These are phyloP conservation scores for Phengaris alcon DNA, from an alignment of 2,888 invertebrate species.

Conservation along the genomic window DNA sequence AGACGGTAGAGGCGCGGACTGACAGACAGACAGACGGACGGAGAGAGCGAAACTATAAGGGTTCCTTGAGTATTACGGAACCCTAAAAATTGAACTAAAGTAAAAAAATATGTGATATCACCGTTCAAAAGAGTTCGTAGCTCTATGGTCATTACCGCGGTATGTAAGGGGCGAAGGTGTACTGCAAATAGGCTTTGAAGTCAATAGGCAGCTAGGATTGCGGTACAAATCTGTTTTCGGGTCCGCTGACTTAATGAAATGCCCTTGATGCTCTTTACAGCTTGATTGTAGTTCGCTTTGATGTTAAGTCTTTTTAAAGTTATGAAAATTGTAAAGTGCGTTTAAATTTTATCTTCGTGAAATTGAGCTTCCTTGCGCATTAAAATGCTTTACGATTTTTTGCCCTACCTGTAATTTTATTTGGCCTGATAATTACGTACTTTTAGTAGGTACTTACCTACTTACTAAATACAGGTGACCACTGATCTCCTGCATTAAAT, in stretches of 20 bases:
- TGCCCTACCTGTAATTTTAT: neutral
- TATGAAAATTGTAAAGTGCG: neutral
- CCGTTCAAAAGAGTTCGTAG: conserved; percentile 31
- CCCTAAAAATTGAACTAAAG: no score
- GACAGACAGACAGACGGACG: no score
- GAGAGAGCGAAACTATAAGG: no score
- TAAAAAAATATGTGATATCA: neutral
- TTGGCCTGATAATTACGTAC: no score
- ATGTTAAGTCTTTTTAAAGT: conserved; percentile 9
- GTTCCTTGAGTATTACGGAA: no score
- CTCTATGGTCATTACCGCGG: conserved; percentile 43
- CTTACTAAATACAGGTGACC: no score
- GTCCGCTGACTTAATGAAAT: conserved; percentile 55
- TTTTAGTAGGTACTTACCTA: no score
- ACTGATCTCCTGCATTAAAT: no score
- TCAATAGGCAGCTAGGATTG: conserved; percentile 46
- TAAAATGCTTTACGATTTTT: neutral
- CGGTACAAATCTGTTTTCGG: conserved; percentile 51
- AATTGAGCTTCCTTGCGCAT: neutral
- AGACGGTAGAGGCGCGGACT: no score
- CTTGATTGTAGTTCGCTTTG: conserved; percentile 29
- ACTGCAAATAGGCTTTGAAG: conserved; percentile 53
- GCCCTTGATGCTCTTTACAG: conserved; percentile 38
- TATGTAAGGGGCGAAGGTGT: conserved; percentile 51
- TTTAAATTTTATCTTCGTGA: neutral